Base-by-base conservation (phyloP, 2,797 vertebrate species). In the Chaetodon trifasciatus region DNA sequence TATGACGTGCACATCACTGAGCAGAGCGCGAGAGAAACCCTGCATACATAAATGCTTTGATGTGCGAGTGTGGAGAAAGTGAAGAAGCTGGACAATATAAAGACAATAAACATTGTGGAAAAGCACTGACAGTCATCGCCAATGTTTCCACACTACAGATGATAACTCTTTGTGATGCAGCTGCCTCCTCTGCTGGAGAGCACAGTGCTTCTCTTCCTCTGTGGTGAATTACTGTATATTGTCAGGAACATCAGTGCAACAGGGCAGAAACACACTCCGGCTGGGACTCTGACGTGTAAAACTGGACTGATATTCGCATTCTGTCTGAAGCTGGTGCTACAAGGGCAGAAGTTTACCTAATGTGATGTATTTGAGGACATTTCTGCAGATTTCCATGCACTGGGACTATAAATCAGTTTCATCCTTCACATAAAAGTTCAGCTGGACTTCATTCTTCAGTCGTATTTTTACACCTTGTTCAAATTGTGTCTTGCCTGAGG, bases 401-500 rank as follows among this genome's bases (percentile, higher is more conserved):
- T 21, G 2, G 1, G 32, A 49, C 16, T 17, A 40, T 75, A 69
- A 75, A 72, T 73, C 74, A 64, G 0, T 60, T 39, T 61, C 37
- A 76, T 8, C 40, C 11, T 5, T 58, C 42, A 17, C 55, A 70
- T 66, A 72, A 73, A 55, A 60, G 49, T 52, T 71, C 74, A 74
- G 60, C 65, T 77, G 74, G 57, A 76, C 9, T n/a, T 78, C 15
- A 53, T 70, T 74, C n/a, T 62, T 50, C 9, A 35, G 21, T 23
- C 56, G 37, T 24, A 40, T n/a, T 35, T 70, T 46, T 13, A 21
- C 24, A 73, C 42, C 37, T 62, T 56, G 61, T 66, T 62, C 19
- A 67, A 28, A 70, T 46, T 19, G 13, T 23, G 7, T 50, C 24
- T 57, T 0, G 6, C 49, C 37, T 4, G 23, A 35, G 52, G 24